Conservation (phyloP, 2,888 invertebrate genomes). For the Calliopum simillimum region DNA sequence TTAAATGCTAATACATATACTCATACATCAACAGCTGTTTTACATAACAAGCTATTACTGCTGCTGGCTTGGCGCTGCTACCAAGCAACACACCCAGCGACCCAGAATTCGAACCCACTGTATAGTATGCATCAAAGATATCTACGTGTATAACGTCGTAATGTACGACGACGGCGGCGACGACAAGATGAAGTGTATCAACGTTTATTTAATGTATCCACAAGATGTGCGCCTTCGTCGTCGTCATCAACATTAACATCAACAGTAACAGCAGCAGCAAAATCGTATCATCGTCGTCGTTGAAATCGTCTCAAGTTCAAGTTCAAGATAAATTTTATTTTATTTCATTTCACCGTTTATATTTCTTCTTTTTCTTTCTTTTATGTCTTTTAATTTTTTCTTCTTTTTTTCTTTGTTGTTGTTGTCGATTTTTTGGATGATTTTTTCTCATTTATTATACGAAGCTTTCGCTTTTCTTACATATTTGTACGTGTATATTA, state of each 20-base stretch:
- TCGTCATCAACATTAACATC: slow-evolving; percentile 24
- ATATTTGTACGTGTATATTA: too few species aligned
- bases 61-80: not conserved
- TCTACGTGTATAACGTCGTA: slow-evolving; percentile 22
- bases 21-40: slow-evolving; percentile 18
- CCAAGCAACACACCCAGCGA: too few species aligned
- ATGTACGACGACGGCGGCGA: slow-evolving; percentile 35
- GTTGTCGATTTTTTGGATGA: not conserved
- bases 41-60: slow-evolving; percentile 11
- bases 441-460: slow-evolving; percentile 1
- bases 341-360: slow-evolving; percentile 48
- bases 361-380: slow-evolving; percentile 36
- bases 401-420: too few species aligned
- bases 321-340: slow-evolving; percentile 63
- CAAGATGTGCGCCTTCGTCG: slow-evolving; percentile 22
- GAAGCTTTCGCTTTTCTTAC: slow-evolving; percentile 21
- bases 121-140: too few species aligned
- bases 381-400: slow-evolving; percentile 46
- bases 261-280: slow-evolving; percentile 11
- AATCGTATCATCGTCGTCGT: not conserved
- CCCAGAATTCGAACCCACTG: not conserved
- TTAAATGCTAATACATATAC: not conserved
- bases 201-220: slow-evolving; percentile 41
- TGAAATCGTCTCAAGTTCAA: slow-evolving; percentile 59
- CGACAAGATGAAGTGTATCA: not conserved